Percentiles rank a stretch among this genome's conserved stretches.
Conservation (phyloP, 1,140 invertebrate species). For the Pseudachorutes palmiensis region DNA sequence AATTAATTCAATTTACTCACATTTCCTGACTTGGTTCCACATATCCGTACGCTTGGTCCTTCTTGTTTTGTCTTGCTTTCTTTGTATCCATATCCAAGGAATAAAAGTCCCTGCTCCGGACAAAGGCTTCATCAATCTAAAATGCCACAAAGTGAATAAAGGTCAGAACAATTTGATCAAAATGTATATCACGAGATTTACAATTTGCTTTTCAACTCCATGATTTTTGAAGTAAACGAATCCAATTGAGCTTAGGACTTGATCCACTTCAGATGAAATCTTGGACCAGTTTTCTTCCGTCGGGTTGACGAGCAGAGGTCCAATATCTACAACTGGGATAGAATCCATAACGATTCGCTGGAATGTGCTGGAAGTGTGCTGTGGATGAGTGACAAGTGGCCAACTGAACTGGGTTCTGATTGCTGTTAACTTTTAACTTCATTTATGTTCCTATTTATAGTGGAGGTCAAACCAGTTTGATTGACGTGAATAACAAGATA, state of each 20-base stretch:
- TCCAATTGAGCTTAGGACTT: conserved; percentile 6
- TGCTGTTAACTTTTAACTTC: too few relatives aligned
- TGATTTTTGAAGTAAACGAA: conserved; percentile 20
- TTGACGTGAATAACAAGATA: too few relatives aligned
- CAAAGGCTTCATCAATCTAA: neutral
- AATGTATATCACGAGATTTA: neutral
- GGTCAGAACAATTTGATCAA: neutral
- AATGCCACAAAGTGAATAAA: neutral
- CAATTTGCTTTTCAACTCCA: conserved; percentile 5
- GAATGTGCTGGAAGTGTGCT: too few relatives aligned
- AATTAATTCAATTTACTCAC: neutral
- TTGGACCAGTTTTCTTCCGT: neutral
- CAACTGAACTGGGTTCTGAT: too few relatives aligned
- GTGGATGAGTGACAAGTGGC: too few relatives aligned
- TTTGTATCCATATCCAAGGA: neutral
- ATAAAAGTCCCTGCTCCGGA: neutral
- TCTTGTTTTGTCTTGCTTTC: neutral
- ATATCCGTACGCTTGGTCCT: neutral
- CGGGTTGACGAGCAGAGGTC: neutral
- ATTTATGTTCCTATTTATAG: too few relatives aligned
- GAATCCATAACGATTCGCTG: too few relatives aligned
- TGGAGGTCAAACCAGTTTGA: too few relatives aligned
- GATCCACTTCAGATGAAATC: neutral
- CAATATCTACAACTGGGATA: conserved; percentile 3
- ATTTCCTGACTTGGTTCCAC: neutral